These are phyloP conservation scores for Cydia strobilella DNA, from an alignment of 1,140 invertebrate genomes.

Conservation along the genomic window DNA sequence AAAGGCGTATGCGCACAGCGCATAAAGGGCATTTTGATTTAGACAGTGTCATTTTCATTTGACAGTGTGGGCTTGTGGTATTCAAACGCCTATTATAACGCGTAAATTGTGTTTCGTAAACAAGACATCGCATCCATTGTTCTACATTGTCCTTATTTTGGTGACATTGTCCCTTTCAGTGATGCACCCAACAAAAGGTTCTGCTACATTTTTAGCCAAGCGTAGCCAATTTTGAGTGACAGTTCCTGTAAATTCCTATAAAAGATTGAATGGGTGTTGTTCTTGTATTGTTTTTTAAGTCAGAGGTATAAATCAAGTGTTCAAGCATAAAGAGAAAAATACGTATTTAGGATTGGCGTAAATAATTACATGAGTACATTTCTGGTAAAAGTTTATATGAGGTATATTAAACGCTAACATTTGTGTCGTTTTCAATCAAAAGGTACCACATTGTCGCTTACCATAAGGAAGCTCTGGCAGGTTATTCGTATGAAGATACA, in stretches of 20 bases:
- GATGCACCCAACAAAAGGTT: conserved; percentile 40
- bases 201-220: conserved; percentile 50
- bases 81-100: conserved; percentile 50
- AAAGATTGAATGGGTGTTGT: conserved; percentile 43
- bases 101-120: conserved; percentile 64
- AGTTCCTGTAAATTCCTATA: conserved; percentile 47
- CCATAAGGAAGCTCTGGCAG: too few species aligned
- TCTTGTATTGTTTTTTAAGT: conserved; percentile 37
- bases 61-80: conserved; percentile 61
- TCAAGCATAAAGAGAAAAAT: background rate
- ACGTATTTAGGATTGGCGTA: background rate
- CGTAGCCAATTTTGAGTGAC: conserved; percentile 54
- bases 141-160: conserved; percentile 40
- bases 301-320: conserved; percentile 10
- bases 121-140: conserved; percentile 63
- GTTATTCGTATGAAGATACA: too few species aligned
- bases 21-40: background rate
- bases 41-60: background rate
- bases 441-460: too few species aligned
- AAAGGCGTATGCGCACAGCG: background rate
- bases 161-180: conserved; percentile 32
- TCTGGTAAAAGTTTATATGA: too few species aligned
- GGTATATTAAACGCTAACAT: too few species aligned
- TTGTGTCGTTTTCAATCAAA: too few species aligned
- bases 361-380: background rate